Percentiles rank a stretch among this genome's conserved stretches.
These are phyloP conservation scores for Meteorus sp. DNA, from an alignment of 1,140 invertebrate species.

Conservation along the genomic window DNA sequence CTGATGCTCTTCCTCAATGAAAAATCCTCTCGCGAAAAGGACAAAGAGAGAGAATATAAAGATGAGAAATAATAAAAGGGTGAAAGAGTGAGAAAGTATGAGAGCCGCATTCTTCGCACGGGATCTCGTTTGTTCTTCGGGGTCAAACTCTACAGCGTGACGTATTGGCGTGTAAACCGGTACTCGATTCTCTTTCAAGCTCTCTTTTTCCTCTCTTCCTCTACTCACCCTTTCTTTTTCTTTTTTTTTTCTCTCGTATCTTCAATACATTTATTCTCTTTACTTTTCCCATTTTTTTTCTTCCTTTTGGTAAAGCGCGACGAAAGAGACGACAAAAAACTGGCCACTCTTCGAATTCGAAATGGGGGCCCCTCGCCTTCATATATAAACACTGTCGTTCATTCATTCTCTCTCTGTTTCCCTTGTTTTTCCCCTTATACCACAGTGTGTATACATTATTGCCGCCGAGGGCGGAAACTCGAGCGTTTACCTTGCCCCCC, in stretches of 20 bases:
- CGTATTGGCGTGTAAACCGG: slow-evolving; percentile 18
- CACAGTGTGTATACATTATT: slow-evolving; percentile 2
- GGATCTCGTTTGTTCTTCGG: slow-evolving; percentile 13
- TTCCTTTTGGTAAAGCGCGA: not conserved
- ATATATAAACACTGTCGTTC: too few relatives aligned
- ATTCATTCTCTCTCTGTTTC: too few relatives aligned
- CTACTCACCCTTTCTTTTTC: too few relatives aligned
- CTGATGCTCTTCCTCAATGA: slow-evolving; percentile 13
- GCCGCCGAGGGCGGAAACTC: slow-evolving; percentile 3
- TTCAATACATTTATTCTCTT: not conserved
- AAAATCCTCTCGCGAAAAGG: slow-evolving; percentile 13
- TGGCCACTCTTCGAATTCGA: not conserved
- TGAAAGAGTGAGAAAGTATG: too few relatives aligned
- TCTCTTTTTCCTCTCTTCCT: too few relatives aligned
- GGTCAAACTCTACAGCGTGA: slow-evolving; percentile 12
- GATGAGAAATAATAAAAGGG: too few relatives aligned
- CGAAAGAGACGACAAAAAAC: slow-evolving; percentile 10
- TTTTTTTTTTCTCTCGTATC: not conserved
- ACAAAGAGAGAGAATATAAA: too few relatives aligned
- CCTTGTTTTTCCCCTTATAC: not conserved
- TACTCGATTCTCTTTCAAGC: not conserved
- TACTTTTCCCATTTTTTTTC: too few relatives aligned
- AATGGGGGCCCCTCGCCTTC: too few relatives aligned
- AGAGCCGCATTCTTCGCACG: slow-evolving; percentile 10
- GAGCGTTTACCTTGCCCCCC: slow-evolving; percentile 4